These are phyloP conservation scores for Xerus inauris DNA, from an alignment of 2,113 vertebrate species.

Conservation along the genomic window DNA sequence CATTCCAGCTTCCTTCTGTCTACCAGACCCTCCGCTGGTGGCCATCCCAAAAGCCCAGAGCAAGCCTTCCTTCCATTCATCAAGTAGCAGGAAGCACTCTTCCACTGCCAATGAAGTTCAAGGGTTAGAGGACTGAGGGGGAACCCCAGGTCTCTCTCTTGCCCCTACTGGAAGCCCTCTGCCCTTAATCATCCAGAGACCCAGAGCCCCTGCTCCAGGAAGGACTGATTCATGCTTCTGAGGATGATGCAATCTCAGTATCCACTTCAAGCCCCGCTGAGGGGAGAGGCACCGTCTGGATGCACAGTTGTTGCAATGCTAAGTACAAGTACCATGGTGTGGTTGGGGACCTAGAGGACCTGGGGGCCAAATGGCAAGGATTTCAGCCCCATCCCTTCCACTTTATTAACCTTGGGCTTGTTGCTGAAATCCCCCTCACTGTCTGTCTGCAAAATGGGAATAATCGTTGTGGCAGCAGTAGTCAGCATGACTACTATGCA, in stretches of 20 bases:
- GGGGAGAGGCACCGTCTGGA: neutral
- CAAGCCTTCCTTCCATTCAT: rapidly evolving
- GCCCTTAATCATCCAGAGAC: neutral
- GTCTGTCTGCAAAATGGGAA: neutral
- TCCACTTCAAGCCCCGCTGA: too few species aligned
- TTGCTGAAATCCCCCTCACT: neutral
- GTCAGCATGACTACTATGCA: neutral
- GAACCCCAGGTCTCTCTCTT: too few species aligned
- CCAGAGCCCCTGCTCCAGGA: neutral
- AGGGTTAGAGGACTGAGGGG: neutral
- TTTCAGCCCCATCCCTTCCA: neutral
- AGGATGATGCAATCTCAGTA: neutral
- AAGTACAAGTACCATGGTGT: neutral
- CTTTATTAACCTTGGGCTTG: neutral
- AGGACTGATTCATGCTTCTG: neutral
- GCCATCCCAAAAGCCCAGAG: rapidly evolving
- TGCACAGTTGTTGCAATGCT: too few species aligned
- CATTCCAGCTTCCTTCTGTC: neutral
- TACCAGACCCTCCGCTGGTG: too few species aligned
- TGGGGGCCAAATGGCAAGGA: neutral
- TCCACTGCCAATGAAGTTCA: neutral
- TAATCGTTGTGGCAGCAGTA: too few species aligned
- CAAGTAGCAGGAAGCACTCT: neutral
- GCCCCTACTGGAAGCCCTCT: rapidly evolving
- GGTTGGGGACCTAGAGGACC: neutral